A percentile compares a stretch with the other conserved stretches of the same genome.
Evolutionary conservation across 2,888 invertebrate species (phyloP).

Genomic region (Dysmachus trigonus): DNA sequence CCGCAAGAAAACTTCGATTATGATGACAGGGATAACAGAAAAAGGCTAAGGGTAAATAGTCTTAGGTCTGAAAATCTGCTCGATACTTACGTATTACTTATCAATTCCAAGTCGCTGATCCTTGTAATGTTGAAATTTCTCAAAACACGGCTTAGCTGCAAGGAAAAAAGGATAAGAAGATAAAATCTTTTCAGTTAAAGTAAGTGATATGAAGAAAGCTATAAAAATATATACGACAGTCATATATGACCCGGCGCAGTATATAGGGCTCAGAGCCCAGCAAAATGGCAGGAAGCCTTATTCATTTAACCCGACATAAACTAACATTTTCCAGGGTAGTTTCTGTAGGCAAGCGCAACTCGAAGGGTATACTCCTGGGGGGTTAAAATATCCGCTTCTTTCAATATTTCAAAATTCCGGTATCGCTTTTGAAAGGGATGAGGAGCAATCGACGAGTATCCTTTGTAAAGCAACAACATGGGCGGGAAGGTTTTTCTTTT

Average conservation of each 20-base stretch:
- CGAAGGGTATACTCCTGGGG: background rate
- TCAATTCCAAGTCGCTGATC: slow-evolving; percentile 70
- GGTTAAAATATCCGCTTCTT: background rate
- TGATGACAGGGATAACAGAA: background rate
- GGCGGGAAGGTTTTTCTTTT: background rate
- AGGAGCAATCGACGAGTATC: background rate
- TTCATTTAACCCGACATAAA: slow-evolving; percentile 17
- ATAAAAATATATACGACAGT: background rate
- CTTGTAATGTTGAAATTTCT: slow-evolving; percentile 74
- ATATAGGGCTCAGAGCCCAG: background rate
- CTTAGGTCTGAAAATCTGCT: background rate
- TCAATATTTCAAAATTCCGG: slow-evolving; percentile 22
- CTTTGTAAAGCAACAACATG: background rate
- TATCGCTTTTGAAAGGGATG: background rate
- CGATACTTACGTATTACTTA: slow-evolving; percentile 73
- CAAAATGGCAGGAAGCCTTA: background rate
- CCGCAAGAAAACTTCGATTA: background rate
- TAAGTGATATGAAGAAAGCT: background rate
- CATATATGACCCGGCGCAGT: background rate
- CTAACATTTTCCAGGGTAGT: background rate
- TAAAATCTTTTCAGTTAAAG: slow-evolving; percentile 11
- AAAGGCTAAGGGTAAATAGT: background rate
- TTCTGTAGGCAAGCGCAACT: background rate
- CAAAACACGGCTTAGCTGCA: slow-evolving; percentile 73
- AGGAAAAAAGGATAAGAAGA: slow-evolving; percentile 29